These are phyloP conservation scores for Triops cancriformis DNA, from an alignment of 1,140 invertebrate species.

Conservation along the genomic window DNA sequence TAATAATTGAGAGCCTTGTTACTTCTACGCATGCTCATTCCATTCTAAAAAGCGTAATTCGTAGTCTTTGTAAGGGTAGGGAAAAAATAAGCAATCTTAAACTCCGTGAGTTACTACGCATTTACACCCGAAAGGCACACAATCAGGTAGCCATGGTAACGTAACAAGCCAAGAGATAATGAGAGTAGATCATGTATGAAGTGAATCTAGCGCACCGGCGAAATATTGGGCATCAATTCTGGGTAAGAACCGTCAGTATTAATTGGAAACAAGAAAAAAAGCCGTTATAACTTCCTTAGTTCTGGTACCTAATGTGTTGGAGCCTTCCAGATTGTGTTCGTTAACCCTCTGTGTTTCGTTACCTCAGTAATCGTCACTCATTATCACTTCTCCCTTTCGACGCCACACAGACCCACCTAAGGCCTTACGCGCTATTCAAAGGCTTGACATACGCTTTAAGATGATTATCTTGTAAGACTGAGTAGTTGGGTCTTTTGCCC, in stretches of 20 bases:
- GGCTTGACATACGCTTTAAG: background rate
- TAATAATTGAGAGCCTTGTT: background rate
- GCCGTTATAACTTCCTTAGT: too few species aligned
- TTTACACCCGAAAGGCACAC: background rate
- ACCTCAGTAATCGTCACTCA: background rate
- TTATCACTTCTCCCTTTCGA: background rate
- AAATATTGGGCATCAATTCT: background rate
- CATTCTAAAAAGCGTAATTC: background rate
- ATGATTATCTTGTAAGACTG: slow-evolving; percentile 11
- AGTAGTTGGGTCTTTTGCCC: slow-evolving; percentile 2
- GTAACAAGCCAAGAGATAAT: background rate
- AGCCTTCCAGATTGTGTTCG: too few species aligned
- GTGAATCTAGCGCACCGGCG: background rate
- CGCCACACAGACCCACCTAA: background rate
- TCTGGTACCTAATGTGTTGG: too few species aligned
- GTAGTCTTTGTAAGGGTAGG: background rate
- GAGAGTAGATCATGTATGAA: slow-evolving; percentile 5
- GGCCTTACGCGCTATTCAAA: background rate
- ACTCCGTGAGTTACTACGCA: slow-evolving; percentile 12
- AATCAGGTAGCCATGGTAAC: background rate
- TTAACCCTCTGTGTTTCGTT: background rate
- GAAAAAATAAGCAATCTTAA: background rate
- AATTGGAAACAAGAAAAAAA: background rate
- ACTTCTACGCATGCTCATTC: background rate
- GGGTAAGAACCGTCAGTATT: background rate